Base-by-base conservation (phyloP, 1,140 invertebrate species). In the Phymastichus coffea region DNA sequence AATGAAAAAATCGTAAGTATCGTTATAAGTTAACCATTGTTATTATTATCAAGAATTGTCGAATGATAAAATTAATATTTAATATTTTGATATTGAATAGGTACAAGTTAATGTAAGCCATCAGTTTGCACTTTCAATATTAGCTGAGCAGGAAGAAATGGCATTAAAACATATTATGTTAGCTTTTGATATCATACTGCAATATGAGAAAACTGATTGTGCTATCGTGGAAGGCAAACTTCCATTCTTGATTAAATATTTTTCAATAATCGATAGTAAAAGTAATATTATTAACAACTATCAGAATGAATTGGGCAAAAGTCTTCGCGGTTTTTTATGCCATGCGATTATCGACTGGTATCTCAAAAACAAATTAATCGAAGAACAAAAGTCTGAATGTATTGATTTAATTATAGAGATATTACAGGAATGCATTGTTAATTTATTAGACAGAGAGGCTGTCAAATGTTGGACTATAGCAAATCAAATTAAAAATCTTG, bases 311-410 rank as follows among this genome's bases (percentile, higher is more conserved):
- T 56, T 66, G 7, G 63, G 63, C 1, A 65, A 69, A 30, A 78
- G 75, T 53, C 57, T 78, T 25, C 66, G 73, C 4, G 74, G 71
- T 38, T 78, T 72, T 57, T 66, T 79, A 53, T 77, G 76, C 26
- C 19, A 70, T 10, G 74, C 66, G 22, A 25, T 78, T 4, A 44
- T 76, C 3, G 66, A 64, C 19, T 80, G 74, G 75, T 49, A 71
- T 37, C 40, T 59, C 1, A 2, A 61, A 20, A 51, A 48, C 4
- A 38, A 56, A 35, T 44, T 30, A 17, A 40, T 41, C 1, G 20
- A 66, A 1, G 25, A 69, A 22, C 30, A 44, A 12, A 14, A 63
- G n/a, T n/a, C 59, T 0, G 51, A 70, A 38, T 62, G 65, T n/a
- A 53, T 46, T 26, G 22, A 68, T 10, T 23, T 20, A 1, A 43